Conservation (phyloP, 2,888 invertebrate species). For the Andrena hattorfiana region DNA sequence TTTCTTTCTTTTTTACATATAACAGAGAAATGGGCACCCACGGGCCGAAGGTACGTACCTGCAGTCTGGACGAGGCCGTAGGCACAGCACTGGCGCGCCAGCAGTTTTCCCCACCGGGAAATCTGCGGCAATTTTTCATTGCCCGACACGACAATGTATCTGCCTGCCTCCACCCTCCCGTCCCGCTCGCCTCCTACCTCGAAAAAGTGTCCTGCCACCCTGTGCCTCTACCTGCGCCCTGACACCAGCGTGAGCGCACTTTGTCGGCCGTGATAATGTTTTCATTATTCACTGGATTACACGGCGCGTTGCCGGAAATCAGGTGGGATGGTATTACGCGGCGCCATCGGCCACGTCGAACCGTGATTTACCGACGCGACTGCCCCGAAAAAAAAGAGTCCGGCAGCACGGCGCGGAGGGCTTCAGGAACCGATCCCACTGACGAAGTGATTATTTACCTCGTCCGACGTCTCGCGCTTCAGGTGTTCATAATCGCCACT, state of each 20-base stretch:
- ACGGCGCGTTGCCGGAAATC: constrained; percentile 72
- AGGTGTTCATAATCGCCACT: constrained; percentile 1
- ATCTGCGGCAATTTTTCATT: constrained; percentile 77
- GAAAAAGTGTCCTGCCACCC: constrained; percentile 65
- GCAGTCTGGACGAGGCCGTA: constrained; percentile 23
- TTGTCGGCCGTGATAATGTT: constrained; percentile 73
- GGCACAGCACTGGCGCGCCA: constrained; percentile 54
- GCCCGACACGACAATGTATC: constrained; percentile 77
- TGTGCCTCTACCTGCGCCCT: constrained; percentile 46
- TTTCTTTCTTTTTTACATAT: constrained; percentile 21
- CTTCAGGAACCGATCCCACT: neutral
- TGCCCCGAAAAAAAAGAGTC: constrained; percentile 38
- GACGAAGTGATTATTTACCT: constrained; percentile 36
- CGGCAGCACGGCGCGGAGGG: constrained; percentile 6
- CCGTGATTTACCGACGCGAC: constrained; percentile 64
- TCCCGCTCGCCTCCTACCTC: constrained; percentile 28
- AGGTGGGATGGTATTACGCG: constrained; percentile 70
- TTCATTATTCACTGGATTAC: constrained; percentile 77
- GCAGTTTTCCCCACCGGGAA: constrained; percentile 75
- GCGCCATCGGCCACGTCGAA: constrained; percentile 65
- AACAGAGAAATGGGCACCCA: constrained; percentile 27
- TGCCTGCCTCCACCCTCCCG: constrained; percentile 35
- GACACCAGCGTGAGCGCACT: constrained; percentile 64
- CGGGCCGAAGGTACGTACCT: constrained; percentile 42
- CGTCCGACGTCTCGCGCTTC: neutral